Evolutionary conservation across 2,797 vertebrate species (phyloP).

Genomic region (Poecilia wingei): DNA sequence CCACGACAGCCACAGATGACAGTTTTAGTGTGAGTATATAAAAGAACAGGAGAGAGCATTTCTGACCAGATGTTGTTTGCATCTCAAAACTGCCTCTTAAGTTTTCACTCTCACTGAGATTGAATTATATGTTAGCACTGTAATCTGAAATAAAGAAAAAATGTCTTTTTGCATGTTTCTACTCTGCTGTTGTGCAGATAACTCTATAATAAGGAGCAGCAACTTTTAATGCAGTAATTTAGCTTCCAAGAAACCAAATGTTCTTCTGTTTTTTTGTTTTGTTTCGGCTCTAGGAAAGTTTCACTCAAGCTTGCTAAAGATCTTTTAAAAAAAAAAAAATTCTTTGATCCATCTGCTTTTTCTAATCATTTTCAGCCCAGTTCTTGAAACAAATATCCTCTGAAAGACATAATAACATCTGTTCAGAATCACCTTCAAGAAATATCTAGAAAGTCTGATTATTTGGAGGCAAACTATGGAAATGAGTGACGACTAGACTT

Average conservation of each 20-base stretch:
- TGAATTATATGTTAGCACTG: neutral
- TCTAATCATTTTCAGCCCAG: neutral
- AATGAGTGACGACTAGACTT: neutral
- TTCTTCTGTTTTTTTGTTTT: neutral
- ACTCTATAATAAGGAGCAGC: neutral
- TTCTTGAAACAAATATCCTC: neutral
- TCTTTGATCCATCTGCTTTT: neutral
- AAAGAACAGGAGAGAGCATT: neutral
- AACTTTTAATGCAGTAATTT: neutral
- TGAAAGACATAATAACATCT: neutral
- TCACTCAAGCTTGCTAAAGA: neutral
- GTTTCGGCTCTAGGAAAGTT: neutral
- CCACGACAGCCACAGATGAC: neutral
- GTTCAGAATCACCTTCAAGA: neutral
- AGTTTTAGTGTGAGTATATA: neutral
- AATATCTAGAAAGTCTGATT: neutral
- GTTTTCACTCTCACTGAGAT: neutral
- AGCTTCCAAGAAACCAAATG: neutral
- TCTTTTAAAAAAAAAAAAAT: neutral
- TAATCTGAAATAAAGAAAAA: neutral
- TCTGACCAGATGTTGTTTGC: neutral
- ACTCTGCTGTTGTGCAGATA: neutral
- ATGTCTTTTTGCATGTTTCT: neutral
- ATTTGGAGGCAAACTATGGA: conserved; percentile 4
- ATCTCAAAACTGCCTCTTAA: neutral